Base-by-base conservation (phyloP, 1,140 invertebrate genomes). In the Coboldia fuscipes region DNA sequence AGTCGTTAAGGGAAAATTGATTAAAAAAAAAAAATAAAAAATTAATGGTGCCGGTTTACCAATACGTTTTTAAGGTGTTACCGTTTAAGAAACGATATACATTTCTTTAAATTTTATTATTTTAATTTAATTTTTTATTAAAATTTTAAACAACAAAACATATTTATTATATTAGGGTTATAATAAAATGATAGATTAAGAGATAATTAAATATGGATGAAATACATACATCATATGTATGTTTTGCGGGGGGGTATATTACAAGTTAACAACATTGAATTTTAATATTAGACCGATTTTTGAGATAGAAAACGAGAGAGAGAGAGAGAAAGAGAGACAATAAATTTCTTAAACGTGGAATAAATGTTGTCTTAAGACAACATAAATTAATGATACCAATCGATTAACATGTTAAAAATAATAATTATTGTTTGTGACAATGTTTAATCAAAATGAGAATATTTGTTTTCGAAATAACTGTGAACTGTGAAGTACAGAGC, bases 31-130 rank as follows among this genome's bases (percentile, higher is more conserved):
- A 8, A 10, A 22, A 34, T 34, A 23, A 34, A 8, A 18, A 33
- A 18, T 23, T 23, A 29, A 15, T 29, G 33, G 33, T 34, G 33
- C 33, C 7, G 33, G 33, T 23, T 34, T 34, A 34, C 33, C 33
- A 34, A 32, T 17, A 31, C 30, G 4, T 27, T 27, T 14, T 27
- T 14, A n/a, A 10, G 12, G 12, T 14, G 24, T 27, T 27, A 4
- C 24, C 10, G 4, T 5, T 27, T 27, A 4, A n/a, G 14, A 4
- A 27, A n/a, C 6, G 6, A 23, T 12, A 23, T 12, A 12, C 22
- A 23, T 23, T 7, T 23, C 22, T 6, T 23, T 23, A 7, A 6
- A 4, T n/a, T 14, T 10, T n/a, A 27, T 27, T 14, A 4, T n/a
- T 4, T 27, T 14, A 3, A 27, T 27, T 27, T 12, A 10, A 27